Base-by-base conservation (phyloP, 2,113 vertebrate species). In the Caranx melampygus region DNA sequence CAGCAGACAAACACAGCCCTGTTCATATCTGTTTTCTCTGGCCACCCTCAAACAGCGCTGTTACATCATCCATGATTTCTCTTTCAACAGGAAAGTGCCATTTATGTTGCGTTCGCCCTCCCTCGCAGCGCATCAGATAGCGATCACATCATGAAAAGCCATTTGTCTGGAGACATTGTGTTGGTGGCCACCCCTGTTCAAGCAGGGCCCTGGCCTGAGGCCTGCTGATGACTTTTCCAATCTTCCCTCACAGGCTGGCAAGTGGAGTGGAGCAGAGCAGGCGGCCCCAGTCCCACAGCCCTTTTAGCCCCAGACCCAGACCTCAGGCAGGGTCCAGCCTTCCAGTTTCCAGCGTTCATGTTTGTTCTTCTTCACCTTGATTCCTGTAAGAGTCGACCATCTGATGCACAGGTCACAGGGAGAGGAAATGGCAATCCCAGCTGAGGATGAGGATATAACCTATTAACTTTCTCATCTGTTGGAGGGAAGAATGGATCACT, bases 151-250 rank as follows among this genome's bases (percentile, higher is more conserved):
- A 80, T 88, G 89, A 91, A 94, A 94, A 95, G 92, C 79, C 87
- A 89, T 94, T 94, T 94, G 82, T 92, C 89, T 83, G 70, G 47
- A 93, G 85, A 79, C 58, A 35, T 87, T 87, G 80, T 93, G 82
- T 73, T 90, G 87, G 89, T 94, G 96, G 88, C 94, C 96, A 96
- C 95, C 95, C 95, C 87, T 93, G 86, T 80, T 92, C 84, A 33
- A 89, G 79, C 51, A 42, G 15, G 44, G 60, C 90, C 86, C 87
- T 87, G 83, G 83, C 66, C 86, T n/a, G 21, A 52, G 55, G 82
- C 84, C 75, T 76, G 26, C 84, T 96, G 94, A 96, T 97, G 96
- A 95, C 90, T 96, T 97, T 97, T 94, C 95, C 96, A 95, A 96
- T 79, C 84, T 72, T n/a, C 86, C 86, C 77, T 87, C 83, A 57